These are phyloP conservation scores for Tetragonula carbonaria DNA, from an alignment of 2,888 invertebrate species.

Conservation along the genomic window DNA sequence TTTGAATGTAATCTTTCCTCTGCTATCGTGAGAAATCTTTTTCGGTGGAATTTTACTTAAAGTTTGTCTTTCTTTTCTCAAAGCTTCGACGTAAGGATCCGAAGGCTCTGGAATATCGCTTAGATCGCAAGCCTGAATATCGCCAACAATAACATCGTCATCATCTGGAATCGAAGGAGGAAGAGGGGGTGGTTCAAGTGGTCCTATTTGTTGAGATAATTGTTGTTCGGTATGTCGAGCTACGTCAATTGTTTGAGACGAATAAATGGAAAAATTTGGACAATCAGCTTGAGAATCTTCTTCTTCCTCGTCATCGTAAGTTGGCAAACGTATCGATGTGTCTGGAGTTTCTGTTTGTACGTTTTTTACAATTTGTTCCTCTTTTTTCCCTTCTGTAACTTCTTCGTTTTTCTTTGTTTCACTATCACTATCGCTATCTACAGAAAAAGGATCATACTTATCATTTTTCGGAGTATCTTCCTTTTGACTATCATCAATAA, in stretches of 20 bases:
- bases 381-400: background rate
- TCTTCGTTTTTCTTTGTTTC: constrained; percentile 51
- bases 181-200: constrained; percentile 77
- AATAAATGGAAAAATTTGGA: constrained; percentile 94
- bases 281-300: constrained; percentile 88
- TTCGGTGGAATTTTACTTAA: constrained; percentile 79
- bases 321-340: constrained; percentile 72
- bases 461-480: constrained; percentile 80
- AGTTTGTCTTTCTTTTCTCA: constrained; percentile 79
- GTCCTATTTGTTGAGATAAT: constrained; percentile 81
- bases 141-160: constrained; percentile 78
- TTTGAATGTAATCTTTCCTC: constrained; percentile 82
- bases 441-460: constrained; percentile 81
- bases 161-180: constrained; percentile 77
- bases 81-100: constrained; percentile 79
- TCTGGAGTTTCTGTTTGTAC: constrained; percentile 15
- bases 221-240: constrained; percentile 86
- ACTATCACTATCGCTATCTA: constrained; percentile 80
- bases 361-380: constrained; percentile 19
- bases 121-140: constrained; percentile 78
- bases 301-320: constrained; percentile 82
- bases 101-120: constrained; percentile 80
- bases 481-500: constrained; percentile 82
- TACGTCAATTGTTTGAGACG: constrained; percentile 91
- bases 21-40: constrained; percentile 78